These are phyloP conservation scores for Cavia porcellus DNA, from an alignment of 2,113 vertebrate species.

Conservation along the genomic window DNA sequence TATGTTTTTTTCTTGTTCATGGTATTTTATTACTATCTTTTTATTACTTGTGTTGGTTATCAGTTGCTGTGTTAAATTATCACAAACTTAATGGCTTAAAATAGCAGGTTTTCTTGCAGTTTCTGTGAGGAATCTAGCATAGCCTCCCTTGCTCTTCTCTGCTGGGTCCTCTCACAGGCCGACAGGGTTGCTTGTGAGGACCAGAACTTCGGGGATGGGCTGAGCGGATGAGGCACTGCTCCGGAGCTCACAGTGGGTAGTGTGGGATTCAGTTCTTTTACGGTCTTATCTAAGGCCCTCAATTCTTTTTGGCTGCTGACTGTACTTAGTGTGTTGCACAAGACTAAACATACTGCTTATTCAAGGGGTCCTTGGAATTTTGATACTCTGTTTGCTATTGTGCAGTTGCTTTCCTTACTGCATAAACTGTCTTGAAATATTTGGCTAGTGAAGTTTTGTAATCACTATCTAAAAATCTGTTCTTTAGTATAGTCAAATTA, in stretches of 20 bases:
- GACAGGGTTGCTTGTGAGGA: background rate
- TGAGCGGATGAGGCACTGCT: background rate
- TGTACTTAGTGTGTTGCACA: background rate
- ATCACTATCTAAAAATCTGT: slow-evolving; percentile 16
- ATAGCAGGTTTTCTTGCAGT: background rate
- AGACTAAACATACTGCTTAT: background rate
- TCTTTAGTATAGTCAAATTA: slow-evolving; percentile 40
- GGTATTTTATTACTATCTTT: background rate
- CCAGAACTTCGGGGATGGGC: background rate
- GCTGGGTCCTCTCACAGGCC: background rate
- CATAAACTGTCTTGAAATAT: background rate
- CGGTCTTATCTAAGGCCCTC: background rate
- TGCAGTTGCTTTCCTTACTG: slow-evolving; percentile 40
- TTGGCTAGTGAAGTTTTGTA: background rate
- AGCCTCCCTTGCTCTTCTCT: background rate
- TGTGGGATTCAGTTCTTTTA: background rate
- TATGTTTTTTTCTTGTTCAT: background rate
- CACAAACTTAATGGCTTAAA: slow-evolving; percentile 5
- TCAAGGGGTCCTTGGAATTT: slow-evolving; percentile 46
- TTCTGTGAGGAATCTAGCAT: background rate
- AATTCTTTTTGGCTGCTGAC: background rate
- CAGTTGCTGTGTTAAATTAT: background rate
- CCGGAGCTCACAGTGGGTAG: background rate
- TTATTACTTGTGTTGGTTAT: slow-evolving; percentile 20
- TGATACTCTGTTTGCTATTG: background rate